Percentiles rank a stretch among this genome's conserved stretches.
Conservation (phyloP, 2,113 vertebrate species). For the Anarrhichthys ocellatus region DNA sequence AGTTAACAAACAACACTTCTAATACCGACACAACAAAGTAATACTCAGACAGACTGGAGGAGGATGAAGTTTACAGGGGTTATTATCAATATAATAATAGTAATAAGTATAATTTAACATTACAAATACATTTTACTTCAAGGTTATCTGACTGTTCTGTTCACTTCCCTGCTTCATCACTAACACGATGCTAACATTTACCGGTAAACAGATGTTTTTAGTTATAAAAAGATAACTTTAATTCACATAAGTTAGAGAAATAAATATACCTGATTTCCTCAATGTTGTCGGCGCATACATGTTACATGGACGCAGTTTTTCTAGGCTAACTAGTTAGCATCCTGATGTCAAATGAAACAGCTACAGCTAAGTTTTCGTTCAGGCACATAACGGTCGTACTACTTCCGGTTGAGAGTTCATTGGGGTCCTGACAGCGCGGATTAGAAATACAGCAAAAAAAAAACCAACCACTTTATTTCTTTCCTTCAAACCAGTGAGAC, state of each 20-base stretch:
- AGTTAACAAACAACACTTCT: neutral
- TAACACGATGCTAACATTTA: slow-evolving; percentile 30
- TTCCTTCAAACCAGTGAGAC: neutral
- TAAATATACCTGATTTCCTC: slow-evolving; percentile 18
- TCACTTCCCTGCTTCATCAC: neutral
- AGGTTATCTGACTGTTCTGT: neutral
- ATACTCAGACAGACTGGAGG: neutral
- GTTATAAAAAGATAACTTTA: neutral
- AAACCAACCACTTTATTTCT: neutral
- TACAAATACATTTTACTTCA: neutral
- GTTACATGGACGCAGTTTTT: neutral
- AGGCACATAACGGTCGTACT: slow-evolving; percentile 51
- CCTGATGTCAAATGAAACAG: slow-evolving; percentile 3
- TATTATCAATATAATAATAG: neutral
- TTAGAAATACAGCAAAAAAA: neutral
- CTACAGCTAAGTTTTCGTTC: slow-evolving; percentile 12
- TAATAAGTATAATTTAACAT: neutral
- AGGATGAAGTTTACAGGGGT: neutral
- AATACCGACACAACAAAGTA: neutral
- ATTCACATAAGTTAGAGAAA: rapidly evolving
- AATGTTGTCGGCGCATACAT: slow-evolving; percentile 7
- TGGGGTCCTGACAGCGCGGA: slow-evolving; percentile 72
- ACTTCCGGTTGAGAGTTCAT: slow-evolving; percentile 66
- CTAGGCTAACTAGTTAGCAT: slow-evolving; percentile 12
- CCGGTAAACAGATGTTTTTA: neutral